Base-by-base conservation (phyloP, 1,140 invertebrate species). In the Trachymyrmex cornetzi region DNA sequence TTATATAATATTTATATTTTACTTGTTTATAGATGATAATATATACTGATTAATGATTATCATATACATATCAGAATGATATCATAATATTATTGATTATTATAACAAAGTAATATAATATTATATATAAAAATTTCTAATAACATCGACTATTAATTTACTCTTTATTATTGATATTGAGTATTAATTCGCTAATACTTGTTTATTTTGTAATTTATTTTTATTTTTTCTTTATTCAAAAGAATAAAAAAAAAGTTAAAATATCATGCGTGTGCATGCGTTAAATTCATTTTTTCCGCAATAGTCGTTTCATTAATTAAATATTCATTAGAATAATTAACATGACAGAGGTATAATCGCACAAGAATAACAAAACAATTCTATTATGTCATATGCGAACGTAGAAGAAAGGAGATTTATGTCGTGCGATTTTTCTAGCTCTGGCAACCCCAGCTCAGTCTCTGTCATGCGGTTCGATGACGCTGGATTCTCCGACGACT, bases 391-490 rank as follows among this genome's bases (percentile, higher is more conserved):
- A n/a, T 34, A 44, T 19, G 11, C 14, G 24, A 3, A 27, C 5
- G 16, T 75, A 34, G 27, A n/a, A 61, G 27, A 61, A 44, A 24
- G 75, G 14, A 72, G n/a, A 53, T 87, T 77, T 66, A 66, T 57
- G 24, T 75, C 22, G 7, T 12, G 16, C 12, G 24, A 44, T 64
- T 66, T 4, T 92, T 93, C 44, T 88, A 95, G 95, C 94, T 50
- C 93, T 95, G 94, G 95, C 90, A 95, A 95, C 95, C 66, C 95
- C 95, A 91, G 94, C 94, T 94, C 94, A 95, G 91, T 96, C 96
- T 95, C 95, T 96, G 92, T 96, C 96, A 92, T 96, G 96, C 96
- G 96, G 96, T 88, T 96, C 96, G 93, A 96, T 96, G 95, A 96
- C 95, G 91, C 94, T 96, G 94, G 95, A 95, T 94, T 96, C 96